Percentiles rank a stretch among this genome's conserved stretches.
phyloP scores from a whole-genome alignment of 2,888 invertebrate genomes.

The Acholoe squamosa region DNA sequence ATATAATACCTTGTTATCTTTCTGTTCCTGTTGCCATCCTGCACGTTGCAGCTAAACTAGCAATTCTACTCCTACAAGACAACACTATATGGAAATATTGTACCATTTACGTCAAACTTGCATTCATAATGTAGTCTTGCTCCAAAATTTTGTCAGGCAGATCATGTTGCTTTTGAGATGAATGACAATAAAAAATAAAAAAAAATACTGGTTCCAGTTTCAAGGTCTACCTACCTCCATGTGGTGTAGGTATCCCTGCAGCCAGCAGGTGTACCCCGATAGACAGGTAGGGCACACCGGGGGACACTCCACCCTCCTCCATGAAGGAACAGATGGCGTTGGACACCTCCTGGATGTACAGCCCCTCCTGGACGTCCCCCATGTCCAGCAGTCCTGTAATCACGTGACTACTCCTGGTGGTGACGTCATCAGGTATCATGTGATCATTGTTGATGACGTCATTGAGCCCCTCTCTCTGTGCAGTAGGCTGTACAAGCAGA shows the following conservation, averaged over 20 bases:
- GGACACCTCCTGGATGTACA: not conserved
- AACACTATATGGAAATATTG: too few relatives aligned
- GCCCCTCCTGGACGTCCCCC: not conserved
- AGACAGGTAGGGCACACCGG: not conserved
- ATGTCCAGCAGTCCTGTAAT: not conserved
- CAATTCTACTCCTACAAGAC: too few relatives aligned
- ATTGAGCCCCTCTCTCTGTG: not conserved
- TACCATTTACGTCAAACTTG: too few relatives aligned
- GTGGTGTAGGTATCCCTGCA: not conserved
- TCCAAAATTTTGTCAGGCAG: too few relatives aligned
- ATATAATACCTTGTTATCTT: too few relatives aligned
- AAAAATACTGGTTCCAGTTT: too few relatives aligned
- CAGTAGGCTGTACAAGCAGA: not conserved
- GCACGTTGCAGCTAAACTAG: too few relatives aligned
- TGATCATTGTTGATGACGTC: not conserved
- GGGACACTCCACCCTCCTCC: not conserved
- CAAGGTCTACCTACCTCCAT: too few relatives aligned
- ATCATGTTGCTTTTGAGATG: too few relatives aligned
- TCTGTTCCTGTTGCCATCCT: too few relatives aligned
- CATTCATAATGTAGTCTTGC: too few relatives aligned
- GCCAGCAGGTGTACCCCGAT: not conserved
- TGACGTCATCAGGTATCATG: not conserved
- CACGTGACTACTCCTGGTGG: not conserved
- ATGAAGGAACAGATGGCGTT: not conserved
- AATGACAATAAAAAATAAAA: too few relatives aligned